Percentiles rank a stretch among this genome's conserved stretches.
Conservation (phyloP, 53 echinoderm and acorn worm genomes). For the Holothuria scabra region DNA sequence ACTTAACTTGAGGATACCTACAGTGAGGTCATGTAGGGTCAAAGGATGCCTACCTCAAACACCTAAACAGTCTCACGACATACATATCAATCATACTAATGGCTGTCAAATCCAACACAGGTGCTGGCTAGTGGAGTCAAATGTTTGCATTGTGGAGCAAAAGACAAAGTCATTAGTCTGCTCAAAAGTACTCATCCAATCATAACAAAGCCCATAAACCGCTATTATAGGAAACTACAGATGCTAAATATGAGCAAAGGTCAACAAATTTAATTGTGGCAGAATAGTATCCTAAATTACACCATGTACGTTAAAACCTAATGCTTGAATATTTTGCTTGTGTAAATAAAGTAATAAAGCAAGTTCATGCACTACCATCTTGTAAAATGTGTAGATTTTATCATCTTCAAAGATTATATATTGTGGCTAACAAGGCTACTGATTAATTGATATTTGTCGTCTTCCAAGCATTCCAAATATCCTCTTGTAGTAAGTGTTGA, state of each 20-base stretch:
- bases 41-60: neutral
- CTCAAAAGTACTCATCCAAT: neutral
- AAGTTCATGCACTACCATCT: no score
- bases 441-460: no score
- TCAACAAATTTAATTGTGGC: neutral
- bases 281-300: no score
- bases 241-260: neutral
- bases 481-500: no score
- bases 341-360: no score
- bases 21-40: slow-evolving; percentile 9
- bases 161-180: slow-evolving; percentile 26
- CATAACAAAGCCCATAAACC: slow-evolving; percentile 23
- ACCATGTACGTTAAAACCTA: no score
- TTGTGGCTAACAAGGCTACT: no score
- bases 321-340: no score
- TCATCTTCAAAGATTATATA: no score
- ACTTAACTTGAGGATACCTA: no score
- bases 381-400: no score
- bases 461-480: no score
- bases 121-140: slow-evolving; percentile 12
- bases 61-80: neutral
- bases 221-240: neutral
- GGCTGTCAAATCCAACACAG: slow-evolving; percentile 6
- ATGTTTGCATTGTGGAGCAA: slow-evolving; percentile 16
- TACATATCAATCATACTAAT: slow-evolving; percentile 32